Percentiles rank a stretch among this genome's conserved stretches.
Conservation (phyloP, 2,113 vertebrate genomes). For the Noctilio leporinus region DNA sequence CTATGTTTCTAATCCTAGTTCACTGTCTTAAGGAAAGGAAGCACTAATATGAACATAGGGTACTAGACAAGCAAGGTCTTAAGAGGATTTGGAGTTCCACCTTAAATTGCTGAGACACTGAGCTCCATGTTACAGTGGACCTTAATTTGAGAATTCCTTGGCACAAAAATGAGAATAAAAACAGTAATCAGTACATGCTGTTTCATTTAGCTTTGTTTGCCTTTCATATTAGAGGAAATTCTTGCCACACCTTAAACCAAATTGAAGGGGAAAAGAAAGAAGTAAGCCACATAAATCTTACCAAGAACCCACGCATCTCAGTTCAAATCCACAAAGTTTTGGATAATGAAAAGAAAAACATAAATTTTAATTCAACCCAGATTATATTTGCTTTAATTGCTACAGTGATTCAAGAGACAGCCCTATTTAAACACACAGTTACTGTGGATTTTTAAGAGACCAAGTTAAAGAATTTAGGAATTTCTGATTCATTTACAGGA, state of each 20-base stretch:
- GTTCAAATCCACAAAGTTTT: conserved; percentile 73
- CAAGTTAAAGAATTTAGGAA: conserved; percentile 59
- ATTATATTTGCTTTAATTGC: conserved; percentile 71
- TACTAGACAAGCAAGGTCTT: neutral
- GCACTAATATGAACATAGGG: neutral
- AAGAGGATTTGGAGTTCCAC: conserved; percentile 45
- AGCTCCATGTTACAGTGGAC: conserved; percentile 17
- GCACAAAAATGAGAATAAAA: conserved; percentile 70
- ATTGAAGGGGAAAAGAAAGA: conserved; percentile 73
- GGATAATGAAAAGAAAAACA: conserved; percentile 73
- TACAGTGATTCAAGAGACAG: conserved; percentile 65
- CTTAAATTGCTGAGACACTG: conserved; percentile 50
- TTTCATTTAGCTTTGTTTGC: conserved; percentile 77
- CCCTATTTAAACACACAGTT: conserved; percentile 56
- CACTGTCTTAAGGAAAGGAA: neutral
- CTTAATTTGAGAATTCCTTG: conserved; percentile 66
- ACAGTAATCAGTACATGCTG: conserved; percentile 65
- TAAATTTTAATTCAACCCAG: conserved; percentile 70
- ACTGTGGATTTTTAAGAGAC: conserved; percentile 65
- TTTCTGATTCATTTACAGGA: conserved; percentile 69
- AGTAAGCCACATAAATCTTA: conserved; percentile 76
- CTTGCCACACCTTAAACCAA: conserved; percentile 77
- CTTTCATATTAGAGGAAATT: conserved; percentile 77
- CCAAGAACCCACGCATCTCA: conserved; percentile 77
- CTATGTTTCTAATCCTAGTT: neutral